These are phyloP conservation scores for Microcebus griseorufus DNA, from an alignment of 2,113 vertebrate genomes.

Conservation along the genomic window DNA sequence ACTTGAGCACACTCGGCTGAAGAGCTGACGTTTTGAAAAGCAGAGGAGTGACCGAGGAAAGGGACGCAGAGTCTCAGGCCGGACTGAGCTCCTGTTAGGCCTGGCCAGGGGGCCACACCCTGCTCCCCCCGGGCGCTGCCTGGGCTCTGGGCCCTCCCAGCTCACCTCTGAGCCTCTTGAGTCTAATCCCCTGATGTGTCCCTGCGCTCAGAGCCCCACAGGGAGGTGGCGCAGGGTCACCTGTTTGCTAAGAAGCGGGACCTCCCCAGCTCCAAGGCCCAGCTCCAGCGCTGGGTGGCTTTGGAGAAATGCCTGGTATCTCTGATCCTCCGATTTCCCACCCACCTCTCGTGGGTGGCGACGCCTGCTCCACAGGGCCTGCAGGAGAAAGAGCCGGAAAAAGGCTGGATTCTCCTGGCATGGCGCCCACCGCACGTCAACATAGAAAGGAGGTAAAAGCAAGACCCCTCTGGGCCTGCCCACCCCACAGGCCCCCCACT, in stretches of 20 bases:
- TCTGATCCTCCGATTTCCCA: not conserved
- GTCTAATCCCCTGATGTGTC: not conserved
- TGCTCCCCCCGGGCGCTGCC: not conserved
- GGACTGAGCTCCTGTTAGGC: fast-evolving
- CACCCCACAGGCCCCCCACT: not conserved
- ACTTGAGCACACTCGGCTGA: too few relatives aligned
- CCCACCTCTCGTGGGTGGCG: not conserved
- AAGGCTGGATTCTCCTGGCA: not conserved
- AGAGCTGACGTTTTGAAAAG: too few relatives aligned
- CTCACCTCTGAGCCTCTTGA: not conserved
- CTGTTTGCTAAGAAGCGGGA: not conserved
- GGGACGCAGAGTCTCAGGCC: too few relatives aligned
- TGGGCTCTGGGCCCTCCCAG: not conserved
- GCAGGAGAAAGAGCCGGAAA: fast-evolving
- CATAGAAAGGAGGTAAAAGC: too few relatives aligned
- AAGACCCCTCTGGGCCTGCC: too few relatives aligned
- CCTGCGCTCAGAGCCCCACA: not conserved
- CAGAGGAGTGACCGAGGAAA: too few relatives aligned
- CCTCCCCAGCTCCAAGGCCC: not conserved
- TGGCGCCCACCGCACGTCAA: fast-evolving
- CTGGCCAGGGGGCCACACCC: too few relatives aligned
- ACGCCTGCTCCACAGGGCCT: fast-evolving
- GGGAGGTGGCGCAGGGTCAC: not conserved
- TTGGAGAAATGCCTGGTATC: not conserved
- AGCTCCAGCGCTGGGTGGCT: not conserved